Percentiles rank a stretch among this genome's conserved stretches.
phyloP scores from a whole-genome alignment of 2,888 invertebrate genomes.

The Endomychus coccineus region DNA sequence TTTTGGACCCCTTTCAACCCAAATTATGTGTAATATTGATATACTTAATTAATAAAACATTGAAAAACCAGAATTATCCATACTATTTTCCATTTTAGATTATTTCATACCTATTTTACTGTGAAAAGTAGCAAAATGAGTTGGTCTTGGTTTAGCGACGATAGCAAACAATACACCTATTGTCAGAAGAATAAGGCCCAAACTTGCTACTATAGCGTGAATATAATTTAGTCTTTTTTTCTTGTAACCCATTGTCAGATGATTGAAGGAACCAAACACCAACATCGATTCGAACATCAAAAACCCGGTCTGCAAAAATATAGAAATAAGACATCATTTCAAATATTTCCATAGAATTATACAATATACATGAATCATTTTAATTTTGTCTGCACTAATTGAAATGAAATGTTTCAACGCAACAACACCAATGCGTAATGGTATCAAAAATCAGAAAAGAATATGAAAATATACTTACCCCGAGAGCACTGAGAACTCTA shows the following conservation, averaged over 20 bases:
- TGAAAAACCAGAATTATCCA: no score
- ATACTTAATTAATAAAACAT: no score
- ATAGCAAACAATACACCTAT: conserved; percentile 5
- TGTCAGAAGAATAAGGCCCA: conserved; percentile 8
- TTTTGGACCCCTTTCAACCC: neutral
- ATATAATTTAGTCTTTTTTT: conserved; percentile 4
- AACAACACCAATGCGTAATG: no score
- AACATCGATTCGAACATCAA: conserved; percentile 10
- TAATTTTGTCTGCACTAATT: no score
- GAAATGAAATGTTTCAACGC: no score
- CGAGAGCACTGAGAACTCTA: conserved; percentile 2
- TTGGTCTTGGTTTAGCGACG: conserved; percentile 1
- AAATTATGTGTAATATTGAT: neutral
- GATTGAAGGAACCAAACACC: conserved; percentile 3
- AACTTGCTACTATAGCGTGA: conserved; percentile 4
- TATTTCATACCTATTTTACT: conserved; percentile 5
- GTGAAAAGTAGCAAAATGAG: conserved; percentile 7
- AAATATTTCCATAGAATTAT: no score
- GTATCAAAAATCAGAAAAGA: no score
- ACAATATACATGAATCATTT: no score
- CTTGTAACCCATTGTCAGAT: conserved; percentile 3
- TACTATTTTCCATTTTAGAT: no score
- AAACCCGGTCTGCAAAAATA: conserved; percentile 6
- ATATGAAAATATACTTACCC: conserved; percentile 9
- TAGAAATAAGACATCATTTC: neutral